Evolutionary conservation across 37 sponge, comb jelly and placozoan species (phyloP).

Genomic region (Oopsacas minuta): DNA sequence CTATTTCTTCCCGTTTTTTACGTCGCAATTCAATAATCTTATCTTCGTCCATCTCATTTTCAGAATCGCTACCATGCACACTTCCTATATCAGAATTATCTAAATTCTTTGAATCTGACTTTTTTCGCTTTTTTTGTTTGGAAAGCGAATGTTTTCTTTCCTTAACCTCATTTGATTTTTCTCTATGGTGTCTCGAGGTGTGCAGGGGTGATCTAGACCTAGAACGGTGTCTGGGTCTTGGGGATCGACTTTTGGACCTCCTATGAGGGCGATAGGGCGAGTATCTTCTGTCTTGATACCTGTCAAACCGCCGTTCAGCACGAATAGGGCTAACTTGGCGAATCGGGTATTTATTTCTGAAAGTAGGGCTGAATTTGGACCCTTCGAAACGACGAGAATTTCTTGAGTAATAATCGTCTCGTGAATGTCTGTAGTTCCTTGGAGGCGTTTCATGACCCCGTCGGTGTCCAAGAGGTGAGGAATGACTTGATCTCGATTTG

Average conservation of each 20-base stretch:
- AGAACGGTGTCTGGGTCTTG: not conserved
- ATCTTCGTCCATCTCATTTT: conserved; percentile 51
- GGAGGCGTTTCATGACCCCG: not conserved
- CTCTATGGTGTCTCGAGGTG: not conserved
- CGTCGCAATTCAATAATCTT: conserved; percentile 70
- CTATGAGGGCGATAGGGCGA: not conserved
- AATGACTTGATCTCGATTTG: not conserved
- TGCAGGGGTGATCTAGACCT: not conserved
- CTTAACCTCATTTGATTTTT: not conserved
- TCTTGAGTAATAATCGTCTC: not conserved
- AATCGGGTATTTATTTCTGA: not conserved
- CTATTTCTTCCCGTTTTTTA: conserved; percentile 53
- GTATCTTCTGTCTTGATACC: not conserved
- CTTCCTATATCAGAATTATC: not conserved
- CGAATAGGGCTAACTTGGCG: not conserved
- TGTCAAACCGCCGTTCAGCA: not conserved
- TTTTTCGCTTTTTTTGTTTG: not conserved
- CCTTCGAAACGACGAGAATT: not conserved
- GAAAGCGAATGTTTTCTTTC: not conserved
- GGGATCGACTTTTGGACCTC: not conserved
- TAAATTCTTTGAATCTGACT: not conserved
- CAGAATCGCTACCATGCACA: not conserved
- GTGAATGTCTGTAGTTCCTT: not conserved
- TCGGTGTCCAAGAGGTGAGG: not conserved
- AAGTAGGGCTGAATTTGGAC: not conserved